A percentile compares a stretch with the other conserved stretches of the same genome.
These are phyloP conservation scores for Branchinecta sandiegonensis DNA, from an alignment of 2,888 invertebrate species.

Conservation along the genomic window DNA sequence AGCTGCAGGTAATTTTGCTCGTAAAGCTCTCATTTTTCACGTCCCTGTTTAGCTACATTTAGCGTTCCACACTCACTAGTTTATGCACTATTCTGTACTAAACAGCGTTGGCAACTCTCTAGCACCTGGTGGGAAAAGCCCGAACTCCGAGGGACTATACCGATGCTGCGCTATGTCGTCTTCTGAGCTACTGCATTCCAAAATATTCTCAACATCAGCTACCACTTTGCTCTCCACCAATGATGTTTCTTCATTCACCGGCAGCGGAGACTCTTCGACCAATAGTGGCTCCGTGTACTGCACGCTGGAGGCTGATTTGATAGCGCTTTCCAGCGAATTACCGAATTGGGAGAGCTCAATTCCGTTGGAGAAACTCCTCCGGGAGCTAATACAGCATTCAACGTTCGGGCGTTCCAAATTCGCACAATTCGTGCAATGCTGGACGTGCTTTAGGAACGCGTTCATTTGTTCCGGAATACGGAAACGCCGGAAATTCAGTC, in stretches of 20 bases:
- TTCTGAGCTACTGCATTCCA: not conserved
- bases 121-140: not conserved
- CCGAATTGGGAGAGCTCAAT: not conserved
- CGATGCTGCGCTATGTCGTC: not conserved
- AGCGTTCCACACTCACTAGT: not conserved
- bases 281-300: not conserved
- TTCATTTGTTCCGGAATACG: not conserved
- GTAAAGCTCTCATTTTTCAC: too few relatives aligned
- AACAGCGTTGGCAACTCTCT: not conserved
- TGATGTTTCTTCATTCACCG: not conserved
- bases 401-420: not conserved
- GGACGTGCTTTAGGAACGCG: not conserved
- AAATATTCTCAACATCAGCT: slow-evolving; percentile 6
- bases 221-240: not conserved
- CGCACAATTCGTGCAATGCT: not conserved
- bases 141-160: not conserved
- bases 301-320: not conserved
- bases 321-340: not conserved
- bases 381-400: not conserved
- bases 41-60: too few relatives aligned
- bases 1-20: too few relatives aligned
- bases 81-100: not conserved
- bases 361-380: not conserved
- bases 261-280: not conserved
- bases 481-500: slow-evolving; percentile 1